Percentiles rank a stretch among this genome's conserved stretches.
These are phyloP conservation scores for Poecilia velifera DNA, from an alignment of 2,797 vertebrate species.

Conservation along the genomic window DNA sequence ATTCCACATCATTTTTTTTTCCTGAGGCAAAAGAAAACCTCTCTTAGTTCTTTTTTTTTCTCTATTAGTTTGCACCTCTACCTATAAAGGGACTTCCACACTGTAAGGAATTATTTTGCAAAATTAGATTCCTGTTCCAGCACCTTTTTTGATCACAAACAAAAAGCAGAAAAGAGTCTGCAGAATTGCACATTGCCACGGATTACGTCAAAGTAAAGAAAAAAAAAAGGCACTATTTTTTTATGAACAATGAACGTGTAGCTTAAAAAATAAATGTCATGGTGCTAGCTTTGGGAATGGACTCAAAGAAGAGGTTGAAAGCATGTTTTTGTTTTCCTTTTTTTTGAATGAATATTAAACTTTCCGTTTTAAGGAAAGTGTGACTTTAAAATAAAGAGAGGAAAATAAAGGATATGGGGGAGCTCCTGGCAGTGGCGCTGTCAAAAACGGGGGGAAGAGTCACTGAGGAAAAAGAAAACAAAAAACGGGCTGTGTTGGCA, in stretches of 20 bases:
- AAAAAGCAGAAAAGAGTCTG: constrained; percentile 87
- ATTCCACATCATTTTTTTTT: constrained; percentile 79
- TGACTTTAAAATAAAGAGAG: constrained; percentile 78
- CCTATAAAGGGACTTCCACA: constrained; percentile 88
- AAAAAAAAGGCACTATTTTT: constrained; percentile 98
- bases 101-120: constrained; percentile 89
- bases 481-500: constrained; percentile 64
- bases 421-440: constrained; percentile 79
- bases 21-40: constrained; percentile 78
- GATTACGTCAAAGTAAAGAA: constrained; percentile 96
- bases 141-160: constrained; percentile 88
- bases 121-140: constrained; percentile 89
- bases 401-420: constrained; percentile 79
- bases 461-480: constrained; percentile 61
- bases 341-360: constrained; percentile 88
- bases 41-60: constrained; percentile 80
- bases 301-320: constrained; percentile 89
- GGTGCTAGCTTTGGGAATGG: constrained; percentile 93
- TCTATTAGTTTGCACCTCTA: constrained; percentile 86
- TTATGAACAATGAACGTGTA: constrained; percentile 94
- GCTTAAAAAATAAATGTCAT: constrained; percentile 94
- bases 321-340: constrained; percentile 82
- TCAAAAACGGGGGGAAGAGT: constrained; percentile 76
- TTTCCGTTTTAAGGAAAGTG: constrained; percentile 98
- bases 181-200: constrained; percentile 96